Base-by-base conservation (phyloP, 2,113 vertebrate species). In the Harpagus bidentatus region DNA sequence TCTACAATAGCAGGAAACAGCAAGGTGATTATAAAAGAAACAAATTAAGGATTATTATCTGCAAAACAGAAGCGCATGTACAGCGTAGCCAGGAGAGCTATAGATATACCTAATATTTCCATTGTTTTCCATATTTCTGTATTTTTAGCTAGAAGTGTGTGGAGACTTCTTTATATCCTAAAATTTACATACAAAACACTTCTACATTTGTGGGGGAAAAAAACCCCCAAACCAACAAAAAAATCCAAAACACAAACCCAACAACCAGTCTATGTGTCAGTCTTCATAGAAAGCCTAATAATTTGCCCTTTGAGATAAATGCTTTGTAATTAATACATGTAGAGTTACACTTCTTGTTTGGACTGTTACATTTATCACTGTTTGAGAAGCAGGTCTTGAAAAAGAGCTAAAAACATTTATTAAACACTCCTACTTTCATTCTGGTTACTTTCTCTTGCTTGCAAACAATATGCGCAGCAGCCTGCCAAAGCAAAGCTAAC, bases 241-340 rank as follows among this genome's bases (percentile, higher is more conserved):
- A 38, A 32, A 11, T 1, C 4, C 10, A 61, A 40, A 32, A 7
- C 2, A 11, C 26, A 50, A 48, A 32, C 0, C 11, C 17, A 38
- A 38, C 8, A 29, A 65, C 7, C 21, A 65, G 40, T 8, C 59
- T 56, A 13, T 3, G 3, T 36, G n/a, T 32, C 6, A 85, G 13
- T 21, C 17, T 82, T 65, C 23, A 65, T 0, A 69, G 11, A 86
- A 90, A 88, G 56, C 25, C 71, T 47, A 82, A 16, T 38, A 43
- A 50, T 72, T 52, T 72, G 32, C 4, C 56, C 52, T 86, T 73
- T 47, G 29, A 45, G 31, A 42, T 3, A 20, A 63, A 92, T 36
- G 11, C 13, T 90, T 76, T 61, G 11, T 26, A 82, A 47, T 31
- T 56, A 93, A 84, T 9, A 87, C 2, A 36, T 0, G 1, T 7